These are phyloP conservation scores for Conopomorpha cramerella DNA, from an alignment of 1,140 invertebrate genomes.

Conservation along the genomic window DNA sequence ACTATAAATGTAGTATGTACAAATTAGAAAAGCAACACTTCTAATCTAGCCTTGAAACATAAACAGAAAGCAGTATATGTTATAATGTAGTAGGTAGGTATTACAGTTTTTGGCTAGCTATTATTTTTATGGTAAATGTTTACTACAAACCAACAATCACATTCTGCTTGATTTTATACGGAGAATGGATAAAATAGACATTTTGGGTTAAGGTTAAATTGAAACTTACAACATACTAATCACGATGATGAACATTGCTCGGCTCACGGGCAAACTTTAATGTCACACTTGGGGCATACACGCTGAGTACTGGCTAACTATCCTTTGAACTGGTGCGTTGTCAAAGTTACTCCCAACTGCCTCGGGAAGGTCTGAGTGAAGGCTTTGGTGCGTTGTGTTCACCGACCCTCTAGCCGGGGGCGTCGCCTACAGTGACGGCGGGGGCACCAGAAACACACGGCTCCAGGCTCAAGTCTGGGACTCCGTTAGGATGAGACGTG, in stretches of 20 bases:
- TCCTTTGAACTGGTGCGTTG: no score
- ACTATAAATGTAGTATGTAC: no score
- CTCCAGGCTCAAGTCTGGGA: slow-evolving; percentile 21
- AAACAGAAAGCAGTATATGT: no score
- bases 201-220: no score
- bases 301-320: slow-evolving; percentile 22
- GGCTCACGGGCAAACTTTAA: slow-evolving; percentile 35
- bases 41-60: no score
- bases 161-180: no score
- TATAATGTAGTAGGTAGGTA: no score
- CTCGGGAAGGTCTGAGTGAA: slow-evolving; percentile 61
- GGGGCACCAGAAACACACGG: slow-evolving; percentile 40
- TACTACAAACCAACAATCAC: no score
- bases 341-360: slow-evolving; percentile 27
- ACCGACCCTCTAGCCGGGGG: slow-evolving; percentile 36
- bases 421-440: slow-evolving; percentile 29
- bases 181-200: no score
- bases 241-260: slow-evolving; percentile 18
- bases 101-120: no score
- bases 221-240: slow-evolving; percentile 13
- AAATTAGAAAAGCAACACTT: no score
- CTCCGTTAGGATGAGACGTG: slow-evolving; percentile 25
- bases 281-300: slow-evolving; percentile 55
- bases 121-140: no score
- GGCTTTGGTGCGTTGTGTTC: slow-evolving; percentile 22